A percentile compares a stretch with the other conserved stretches of the same genome.
Evolutionary conservation across 2,888 invertebrate genomes (phyloP).

Genomic region (Colletes collaris): DNA sequence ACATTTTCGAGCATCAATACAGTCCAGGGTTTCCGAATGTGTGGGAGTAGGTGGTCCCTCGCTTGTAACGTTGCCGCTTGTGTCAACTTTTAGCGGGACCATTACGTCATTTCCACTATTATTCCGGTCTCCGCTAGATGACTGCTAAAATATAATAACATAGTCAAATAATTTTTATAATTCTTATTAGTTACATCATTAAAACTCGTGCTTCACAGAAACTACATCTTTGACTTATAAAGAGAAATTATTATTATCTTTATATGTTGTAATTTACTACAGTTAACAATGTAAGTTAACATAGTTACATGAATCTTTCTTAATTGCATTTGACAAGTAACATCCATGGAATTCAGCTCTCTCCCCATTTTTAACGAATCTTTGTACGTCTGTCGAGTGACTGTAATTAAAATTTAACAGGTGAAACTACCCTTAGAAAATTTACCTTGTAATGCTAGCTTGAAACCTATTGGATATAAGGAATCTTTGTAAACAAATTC

Average conservation of each 20-base stretch:
- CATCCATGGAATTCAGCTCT: too few relatives aligned
- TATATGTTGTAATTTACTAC: not conserved
- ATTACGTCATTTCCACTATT: slow-evolving; percentile 79
- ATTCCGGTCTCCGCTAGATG: slow-evolving; percentile 77
- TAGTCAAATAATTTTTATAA: slow-evolving; percentile 3
- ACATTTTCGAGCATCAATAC: slow-evolving; percentile 87
- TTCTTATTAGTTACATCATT: not conserved
- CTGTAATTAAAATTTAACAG: too few relatives aligned
- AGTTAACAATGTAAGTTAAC: not conserved
- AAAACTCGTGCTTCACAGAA: not conserved
- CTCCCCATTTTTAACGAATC: too few relatives aligned
- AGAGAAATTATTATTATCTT: not conserved
- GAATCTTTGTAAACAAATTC: too few relatives aligned
- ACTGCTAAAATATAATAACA: slow-evolving; percentile 71
- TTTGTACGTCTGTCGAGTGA: too few relatives aligned
- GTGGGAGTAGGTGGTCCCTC: slow-evolving; percentile 91
- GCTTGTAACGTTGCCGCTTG: slow-evolving; percentile 80
- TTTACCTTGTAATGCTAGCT: too few relatives aligned
- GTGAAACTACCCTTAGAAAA: too few relatives aligned
- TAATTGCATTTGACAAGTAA: not conserved
- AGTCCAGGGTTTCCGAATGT: slow-evolving; percentile 89
- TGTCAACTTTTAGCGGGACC: slow-evolving; percentile 85
- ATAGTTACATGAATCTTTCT: not conserved
- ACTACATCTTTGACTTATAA: not conserved
- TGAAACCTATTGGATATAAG: too few relatives aligned